Conservation (phyloP, 2,888 invertebrate genomes). For the Helobdella robusta region DNA sequence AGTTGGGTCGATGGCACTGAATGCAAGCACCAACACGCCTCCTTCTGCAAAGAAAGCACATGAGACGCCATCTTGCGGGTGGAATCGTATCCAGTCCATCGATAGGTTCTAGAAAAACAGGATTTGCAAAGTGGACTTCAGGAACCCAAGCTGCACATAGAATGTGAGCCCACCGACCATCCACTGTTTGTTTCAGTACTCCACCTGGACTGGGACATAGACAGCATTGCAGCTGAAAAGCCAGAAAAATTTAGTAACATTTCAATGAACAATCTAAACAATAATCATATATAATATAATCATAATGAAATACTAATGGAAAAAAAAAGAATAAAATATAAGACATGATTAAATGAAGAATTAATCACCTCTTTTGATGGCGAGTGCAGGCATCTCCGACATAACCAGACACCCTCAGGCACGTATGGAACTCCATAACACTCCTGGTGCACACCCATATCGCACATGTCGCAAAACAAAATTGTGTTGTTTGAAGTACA, state of each 20-base stretch:
- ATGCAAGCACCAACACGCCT: slow-evolving; percentile 79
- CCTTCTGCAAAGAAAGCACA: slow-evolving; percentile 81
- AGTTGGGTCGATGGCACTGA: slow-evolving; percentile 89
- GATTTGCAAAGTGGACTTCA: slow-evolving; percentile 82
- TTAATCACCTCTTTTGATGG: slow-evolving; percentile 71
- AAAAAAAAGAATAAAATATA: neutral
- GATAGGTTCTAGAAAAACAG: slow-evolving; percentile 89
- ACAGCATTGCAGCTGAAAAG: slow-evolving; percentile 81
- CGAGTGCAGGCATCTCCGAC: slow-evolving; percentile 85
- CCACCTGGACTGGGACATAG: slow-evolving; percentile 94
- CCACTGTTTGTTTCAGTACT: slow-evolving; percentile 94
- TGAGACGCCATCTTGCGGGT: slow-evolving; percentile 85
- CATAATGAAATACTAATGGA: neutral
- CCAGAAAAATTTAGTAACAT: slow-evolving; percentile 52
- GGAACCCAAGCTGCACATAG: slow-evolving; percentile 98
- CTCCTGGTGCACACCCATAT: slow-evolving; percentile 92
- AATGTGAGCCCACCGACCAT: slow-evolving; percentile 92
- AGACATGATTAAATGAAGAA: neutral
- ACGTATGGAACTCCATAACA: slow-evolving; percentile 96
- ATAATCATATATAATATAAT: neutral
- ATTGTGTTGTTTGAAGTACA: slow-evolving; percentile 98
- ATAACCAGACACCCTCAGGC: slow-evolving; percentile 95
- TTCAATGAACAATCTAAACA: neutral
- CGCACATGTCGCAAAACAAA: slow-evolving; percentile 98
- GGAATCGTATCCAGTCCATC: slow-evolving; percentile 86